These are phyloP conservation scores for Pangasius macronema DNA, from an alignment of 2,797 vertebrate genomes.

Conservation along the genomic window DNA sequence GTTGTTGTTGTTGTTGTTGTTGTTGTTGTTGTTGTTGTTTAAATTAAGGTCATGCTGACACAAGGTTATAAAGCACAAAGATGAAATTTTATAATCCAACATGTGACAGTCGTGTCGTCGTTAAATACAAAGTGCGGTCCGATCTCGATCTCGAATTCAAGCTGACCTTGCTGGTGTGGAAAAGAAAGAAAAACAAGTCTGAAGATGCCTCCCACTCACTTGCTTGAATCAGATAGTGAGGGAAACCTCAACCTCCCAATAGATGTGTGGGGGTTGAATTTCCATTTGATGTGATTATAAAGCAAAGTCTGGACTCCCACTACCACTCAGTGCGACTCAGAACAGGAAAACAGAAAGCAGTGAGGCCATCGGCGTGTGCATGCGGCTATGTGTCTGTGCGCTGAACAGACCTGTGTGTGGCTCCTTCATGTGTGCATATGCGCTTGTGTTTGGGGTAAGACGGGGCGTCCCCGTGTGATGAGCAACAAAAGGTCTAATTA, in stretches of 20 bases:
- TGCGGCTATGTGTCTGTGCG: constrained; percentile 16
- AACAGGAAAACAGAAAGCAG: background rate
- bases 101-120: no score
- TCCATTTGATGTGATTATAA: constrained; percentile 52
- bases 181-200: constrained; percentile 12
- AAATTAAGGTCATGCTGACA: background rate
- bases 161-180: constrained; percentile 16
- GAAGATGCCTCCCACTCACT: constrained; percentile 48
- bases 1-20: background rate
- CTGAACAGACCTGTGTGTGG: background rate
- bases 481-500: constrained; percentile 20
- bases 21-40: background rate
- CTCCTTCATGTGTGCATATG: background rate
- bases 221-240: constrained; percentile 41
- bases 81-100: no score
- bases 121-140: no score
- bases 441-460: background rate
- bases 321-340: background rate
- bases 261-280: constrained; percentile 30
- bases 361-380: background rate
- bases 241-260: constrained; percentile 41
- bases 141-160: no score
- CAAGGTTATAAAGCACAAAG: background rate
- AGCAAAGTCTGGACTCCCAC: constrained; percentile 44
- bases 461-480: background rate